Base-by-base conservation (phyloP, 2,797 vertebrate genomes). In the Muscicapa comitata region DNA sequence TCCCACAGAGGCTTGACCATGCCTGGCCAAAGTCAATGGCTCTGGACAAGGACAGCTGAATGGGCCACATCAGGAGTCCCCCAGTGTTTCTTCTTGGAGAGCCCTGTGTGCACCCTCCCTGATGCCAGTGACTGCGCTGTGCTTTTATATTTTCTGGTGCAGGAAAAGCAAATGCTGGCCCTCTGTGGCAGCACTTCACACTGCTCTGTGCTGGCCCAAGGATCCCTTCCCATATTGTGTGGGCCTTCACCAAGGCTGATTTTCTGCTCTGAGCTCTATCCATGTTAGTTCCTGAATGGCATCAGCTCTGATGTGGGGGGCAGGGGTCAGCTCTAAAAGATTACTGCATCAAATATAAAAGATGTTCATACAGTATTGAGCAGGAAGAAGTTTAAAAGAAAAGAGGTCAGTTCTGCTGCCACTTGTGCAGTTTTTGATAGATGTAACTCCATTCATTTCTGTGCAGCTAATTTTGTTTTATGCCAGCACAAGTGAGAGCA, bases 401-500 rank as follows among this genome's bases (percentile, higher is more conserved):
- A 90, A 70, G 63, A 73, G 38, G 61, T 78, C 74, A 76, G 75
- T 74, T 92, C 86, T 85, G 77, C 45, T 93, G 74, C 38, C 53
- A n/a, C 45, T 92, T 74, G 43, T 3, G 5, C 63, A 38, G 55
- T 54, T 76, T 94, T 59, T 93, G 45, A 58, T 57, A 63, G 54
- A 50, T 65, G 37, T n/a, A 80, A 76, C 57, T 89, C 54, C 25
- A 37, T 87, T 87, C 19, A 57, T 85, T 92, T 79, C 68, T 54
- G 45, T 43, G 42, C 16, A 80, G 78, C 77, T 95, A 70, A 82
- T 93, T 96, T 87, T 91, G 42, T 37, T 94, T 74, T 54, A 37
- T 85, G 57, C 63, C 65, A 61, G 61, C 25, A 13, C 26, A 85
- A 95, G 59, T 28, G 45, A 80, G 20, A 95, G 84, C 74, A 67